Percentiles rank a stretch among this genome's conserved stretches.
Conservation (phyloP, 2,888 invertebrate species). For the Napeogenes sylphis region DNA sequence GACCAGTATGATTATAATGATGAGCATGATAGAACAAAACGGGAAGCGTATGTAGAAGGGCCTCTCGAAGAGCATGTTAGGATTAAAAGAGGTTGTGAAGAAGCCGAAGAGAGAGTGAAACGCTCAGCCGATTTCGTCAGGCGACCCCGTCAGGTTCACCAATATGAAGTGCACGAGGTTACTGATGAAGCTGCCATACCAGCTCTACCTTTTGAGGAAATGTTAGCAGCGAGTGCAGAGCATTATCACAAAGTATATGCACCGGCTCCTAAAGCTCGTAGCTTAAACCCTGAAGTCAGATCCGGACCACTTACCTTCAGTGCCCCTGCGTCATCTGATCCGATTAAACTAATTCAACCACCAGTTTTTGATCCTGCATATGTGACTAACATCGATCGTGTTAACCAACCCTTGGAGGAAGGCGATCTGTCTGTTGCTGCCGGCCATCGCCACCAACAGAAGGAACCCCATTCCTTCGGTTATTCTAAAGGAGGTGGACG, state of each 20-base stretch:
- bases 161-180: slow-evolving; percentile 66
- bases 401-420: slow-evolving; percentile 27
- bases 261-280: slow-evolving; percentile 42
- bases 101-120: slow-evolving; percentile 20
- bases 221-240: slow-evolving; percentile 68
- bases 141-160: slow-evolving; percentile 56
- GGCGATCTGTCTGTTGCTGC: slow-evolving; percentile 35
- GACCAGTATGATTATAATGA: slow-evolving; percentile 47
- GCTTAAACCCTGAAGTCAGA: slow-evolving; percentile 46
- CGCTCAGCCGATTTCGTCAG: slow-evolving; percentile 40
- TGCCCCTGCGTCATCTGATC: slow-evolving; percentile 31
- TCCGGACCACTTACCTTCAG: slow-evolving; percentile 34
- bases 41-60: slow-evolving; percentile 47
- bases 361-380: slow-evolving; percentile 16
- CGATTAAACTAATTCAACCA: slow-evolving; percentile 18
- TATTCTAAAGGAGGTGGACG: slow-evolving; percentile 75
- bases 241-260: slow-evolving; percentile 64
- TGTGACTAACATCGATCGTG: slow-evolving; percentile 19
- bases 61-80: slow-evolving; percentile 56
- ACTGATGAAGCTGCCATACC: slow-evolving; percentile 50
- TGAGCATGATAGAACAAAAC: slow-evolving; percentile 40
- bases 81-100: slow-evolving; percentile 51
- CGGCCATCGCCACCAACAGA: slow-evolving; percentile 43
- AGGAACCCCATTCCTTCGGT: slow-evolving; percentile 51
- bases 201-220: slow-evolving; percentile 62